Conservation (phyloP, 2,113 vertebrate species). For the Columba livia region DNA sequence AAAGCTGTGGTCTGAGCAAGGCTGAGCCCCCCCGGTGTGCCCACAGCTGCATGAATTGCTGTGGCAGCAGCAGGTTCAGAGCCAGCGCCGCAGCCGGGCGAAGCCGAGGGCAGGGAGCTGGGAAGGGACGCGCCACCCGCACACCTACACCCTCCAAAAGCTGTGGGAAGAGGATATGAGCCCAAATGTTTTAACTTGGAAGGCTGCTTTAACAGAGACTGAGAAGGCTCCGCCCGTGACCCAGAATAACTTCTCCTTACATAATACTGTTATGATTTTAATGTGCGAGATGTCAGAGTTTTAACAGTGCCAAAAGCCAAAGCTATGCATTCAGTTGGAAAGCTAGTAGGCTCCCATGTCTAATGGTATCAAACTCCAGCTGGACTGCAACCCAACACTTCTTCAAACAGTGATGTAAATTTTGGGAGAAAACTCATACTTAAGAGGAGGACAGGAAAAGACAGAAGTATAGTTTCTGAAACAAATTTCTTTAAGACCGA, state of each 20-base stretch:
- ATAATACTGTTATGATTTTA: conserved; percentile 53
- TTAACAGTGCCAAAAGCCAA: conserved; percentile 41
- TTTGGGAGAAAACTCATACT: neutral
- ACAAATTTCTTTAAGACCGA: neutral
- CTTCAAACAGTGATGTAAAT: neutral
- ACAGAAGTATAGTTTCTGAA: neutral
- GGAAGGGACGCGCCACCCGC: neutral
- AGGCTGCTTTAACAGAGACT: neutral
- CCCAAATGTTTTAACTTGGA: neutral
- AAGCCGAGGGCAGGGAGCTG: neutral
- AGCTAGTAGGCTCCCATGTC: neutral
- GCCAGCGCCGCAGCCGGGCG: accelerated
- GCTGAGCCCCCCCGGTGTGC: accelerated
- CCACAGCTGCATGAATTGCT: accelerated
- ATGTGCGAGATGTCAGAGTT: conserved; percentile 18
- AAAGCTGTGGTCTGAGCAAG: neutral
- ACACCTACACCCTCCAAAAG: accelerated
- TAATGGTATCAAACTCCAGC: conserved; percentile 41
- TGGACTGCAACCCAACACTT: conserved; percentile 1
- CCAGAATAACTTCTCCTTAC: conserved; percentile 59
- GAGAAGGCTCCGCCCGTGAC: neutral
- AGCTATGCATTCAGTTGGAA: conserved; percentile 36
- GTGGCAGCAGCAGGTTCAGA: neutral
- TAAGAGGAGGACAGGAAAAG: neutral
- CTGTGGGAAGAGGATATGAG: neutral